Base-by-base conservation (phyloP, 2,888 invertebrate genomes). In the Agriotes lineatus region DNA sequence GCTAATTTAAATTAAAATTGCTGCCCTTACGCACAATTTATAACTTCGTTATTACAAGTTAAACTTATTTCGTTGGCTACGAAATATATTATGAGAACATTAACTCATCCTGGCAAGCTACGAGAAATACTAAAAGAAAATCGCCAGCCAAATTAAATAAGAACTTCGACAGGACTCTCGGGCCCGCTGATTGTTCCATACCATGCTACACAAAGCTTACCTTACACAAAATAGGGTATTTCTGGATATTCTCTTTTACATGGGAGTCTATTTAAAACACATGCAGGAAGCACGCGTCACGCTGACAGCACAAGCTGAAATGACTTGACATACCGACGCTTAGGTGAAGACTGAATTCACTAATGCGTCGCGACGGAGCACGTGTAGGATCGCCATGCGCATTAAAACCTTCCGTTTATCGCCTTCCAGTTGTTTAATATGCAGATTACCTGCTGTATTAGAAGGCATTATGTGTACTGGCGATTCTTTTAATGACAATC, bases 291-390 rank as follows among this genome's bases (percentile, higher is more conserved):
- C 52, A 65, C 67, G 61, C 58, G 68, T 35, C 35, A 35, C 52
- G 50, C 18, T 56, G 45, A 62, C 25, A 37, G 22, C 56, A 35
- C 30, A 16, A 30, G 42, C 10, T 22, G 39, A 42, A 42, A 44
- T 18, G 20, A 54, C 35, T 54, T 45, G 30, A 54, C 64, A 67
- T 70, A 63, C 64, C 67, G 70, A 67, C 74, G 71, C 60, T 56
- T 54, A 16, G 66, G 22, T 67, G 69, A 71, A 67, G 61, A 74
- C 74, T 74, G 70, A 73, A 59, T 61, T 58, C 64, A 57, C 54
- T 67, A 70, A 67, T 64, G 70, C 74, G 72, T 70, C 74, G 72
- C 71, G 74, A 69, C 72, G 70, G 63, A 73, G 65, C 72, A 74
- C 74, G 74, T 74, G 74, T 64, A 69, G 37, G 37, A 37, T 52